phyloP scores from a whole-genome alignment of 2,113 vertebrate species.

The Onychostoma macrolepis region DNA sequence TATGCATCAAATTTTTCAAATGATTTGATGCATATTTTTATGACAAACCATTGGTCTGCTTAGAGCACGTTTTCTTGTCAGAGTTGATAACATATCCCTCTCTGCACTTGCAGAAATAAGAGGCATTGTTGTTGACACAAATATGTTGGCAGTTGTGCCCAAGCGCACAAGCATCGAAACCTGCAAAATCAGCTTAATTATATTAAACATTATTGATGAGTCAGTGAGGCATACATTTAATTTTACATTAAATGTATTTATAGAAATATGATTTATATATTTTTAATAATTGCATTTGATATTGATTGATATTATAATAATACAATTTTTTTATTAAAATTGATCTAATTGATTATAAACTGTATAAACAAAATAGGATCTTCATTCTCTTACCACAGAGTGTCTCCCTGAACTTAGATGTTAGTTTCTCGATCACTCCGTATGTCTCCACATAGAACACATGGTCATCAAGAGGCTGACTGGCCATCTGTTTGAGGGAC shows the following conservation, averaged over 20 bases:
- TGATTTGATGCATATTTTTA: slow-evolving; percentile 3
- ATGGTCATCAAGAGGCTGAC: slow-evolving; percentile 87
- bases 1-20: slow-evolving; percentile 9
- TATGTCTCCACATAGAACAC: slow-evolving; percentile 96
- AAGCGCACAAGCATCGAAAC: slow-evolving; percentile 74
- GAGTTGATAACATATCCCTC: slow-evolving; percentile 78
- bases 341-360: background rate
- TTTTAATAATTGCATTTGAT: background rate
- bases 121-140: slow-evolving; percentile 73
- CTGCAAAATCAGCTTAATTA: slow-evolving; percentile 61
- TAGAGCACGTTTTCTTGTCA: slow-evolving; percentile 82
- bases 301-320: background rate
- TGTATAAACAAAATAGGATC: background rate
- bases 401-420: slow-evolving; percentile 88
- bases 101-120: slow-evolving; percentile 76
- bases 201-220: background rate
- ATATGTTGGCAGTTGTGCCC: slow-evolving; percentile 82
- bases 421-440: slow-evolving; percentile 92
- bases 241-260: background rate
- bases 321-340: slow-evolving; percentile 26
- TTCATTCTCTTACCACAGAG: slow-evolving; percentile 86
- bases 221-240: background rate
- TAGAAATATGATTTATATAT: background rate
- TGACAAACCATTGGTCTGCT: slow-evolving; percentile 66
- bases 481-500: slow-evolving; percentile 89